These are phyloP conservation scores for Latrodectus elegans DNA, from an alignment of 2,888 invertebrate species.

Conservation along the genomic window DNA sequence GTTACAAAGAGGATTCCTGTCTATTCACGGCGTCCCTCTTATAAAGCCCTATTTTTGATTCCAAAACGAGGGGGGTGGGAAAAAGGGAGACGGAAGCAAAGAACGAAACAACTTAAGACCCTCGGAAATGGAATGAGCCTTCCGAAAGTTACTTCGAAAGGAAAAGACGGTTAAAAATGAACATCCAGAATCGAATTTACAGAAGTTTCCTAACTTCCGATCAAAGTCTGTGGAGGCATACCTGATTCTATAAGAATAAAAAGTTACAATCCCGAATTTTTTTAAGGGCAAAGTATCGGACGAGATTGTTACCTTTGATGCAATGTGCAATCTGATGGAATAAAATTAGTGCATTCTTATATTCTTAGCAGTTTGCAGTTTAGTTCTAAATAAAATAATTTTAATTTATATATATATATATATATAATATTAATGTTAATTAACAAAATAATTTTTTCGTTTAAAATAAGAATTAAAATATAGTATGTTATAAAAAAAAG, in stretches of 20 bases:
- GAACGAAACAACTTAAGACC: constrained; percentile 45
- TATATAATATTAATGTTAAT: too few relatives aligned
- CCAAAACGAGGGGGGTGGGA: not conserved
- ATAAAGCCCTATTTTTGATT: constrained; percentile 51
- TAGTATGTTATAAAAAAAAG: too few relatives aligned
- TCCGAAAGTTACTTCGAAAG: constrained; percentile 38
- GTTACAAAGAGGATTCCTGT: constrained; percentile 40
- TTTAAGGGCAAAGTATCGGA: not conserved
- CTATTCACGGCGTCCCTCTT: constrained; percentile 41
- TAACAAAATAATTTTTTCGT: too few relatives aligned
- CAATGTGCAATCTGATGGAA: not conserved
- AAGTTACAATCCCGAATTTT: not conserved
- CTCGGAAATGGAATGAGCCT: constrained; percentile 52
- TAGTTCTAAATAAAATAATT: too few relatives aligned
- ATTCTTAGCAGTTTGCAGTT: too few relatives aligned
- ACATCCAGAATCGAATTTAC: constrained; percentile 50
- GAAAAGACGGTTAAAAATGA: constrained; percentile 48
- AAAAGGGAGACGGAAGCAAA: not conserved
- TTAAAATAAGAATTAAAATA: too few relatives aligned
- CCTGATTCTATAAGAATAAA: not conserved
- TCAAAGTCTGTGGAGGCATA: constrained; percentile 1
- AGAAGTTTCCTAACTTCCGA: constrained; percentile 44
- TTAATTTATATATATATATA: too few relatives aligned
- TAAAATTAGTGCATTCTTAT: too few relatives aligned
- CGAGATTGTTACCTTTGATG: not conserved